phyloP scores from a whole-genome alignment of 2,113 vertebrate genomes.

The Illadopsis cleaveri region DNA sequence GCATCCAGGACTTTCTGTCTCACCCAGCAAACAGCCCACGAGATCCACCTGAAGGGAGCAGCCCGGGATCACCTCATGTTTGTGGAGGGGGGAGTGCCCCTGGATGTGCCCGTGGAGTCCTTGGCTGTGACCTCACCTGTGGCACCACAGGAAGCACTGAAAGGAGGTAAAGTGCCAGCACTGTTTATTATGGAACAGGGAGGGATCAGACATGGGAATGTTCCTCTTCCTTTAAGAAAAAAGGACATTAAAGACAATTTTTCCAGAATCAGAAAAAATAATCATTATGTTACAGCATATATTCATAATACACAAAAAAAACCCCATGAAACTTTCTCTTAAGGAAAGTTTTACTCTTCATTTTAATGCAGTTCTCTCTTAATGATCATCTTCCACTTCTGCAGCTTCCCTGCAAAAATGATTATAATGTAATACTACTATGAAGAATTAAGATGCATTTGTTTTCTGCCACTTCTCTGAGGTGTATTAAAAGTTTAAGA shows the following conservation, averaged over 20 bases:
- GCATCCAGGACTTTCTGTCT: not conserved
- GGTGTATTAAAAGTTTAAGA: not conserved
- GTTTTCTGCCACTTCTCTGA: not conserved
- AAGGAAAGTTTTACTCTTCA: not conserved
- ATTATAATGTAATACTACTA: not conserved
- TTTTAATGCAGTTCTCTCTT: not conserved
- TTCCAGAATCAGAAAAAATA: not conserved
- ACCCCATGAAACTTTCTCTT: not conserved
- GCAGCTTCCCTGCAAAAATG: not conserved
- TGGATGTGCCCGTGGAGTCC: constrained; percentile 80
- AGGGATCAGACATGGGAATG: not conserved
- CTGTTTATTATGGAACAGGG: not conserved
- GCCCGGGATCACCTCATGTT: constrained; percentile 80
- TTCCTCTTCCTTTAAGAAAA: not conserved
- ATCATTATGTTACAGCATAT: not conserved
- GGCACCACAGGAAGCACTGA: not conserved
- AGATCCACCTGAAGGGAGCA: constrained; percentile 80
- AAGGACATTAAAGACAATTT: not conserved
- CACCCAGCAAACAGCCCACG: constrained; percentile 75
- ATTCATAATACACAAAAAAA: not conserved
- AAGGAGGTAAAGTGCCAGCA: constrained; percentile 68
- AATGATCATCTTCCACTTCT: not conserved
- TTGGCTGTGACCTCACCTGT: constrained; percentile 49
- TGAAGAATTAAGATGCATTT: not conserved
- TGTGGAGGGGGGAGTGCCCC: constrained; percentile 79